phyloP scores from a whole-genome alignment of 2,797 vertebrate genomes.

The Trachops cirrhosus region DNA sequence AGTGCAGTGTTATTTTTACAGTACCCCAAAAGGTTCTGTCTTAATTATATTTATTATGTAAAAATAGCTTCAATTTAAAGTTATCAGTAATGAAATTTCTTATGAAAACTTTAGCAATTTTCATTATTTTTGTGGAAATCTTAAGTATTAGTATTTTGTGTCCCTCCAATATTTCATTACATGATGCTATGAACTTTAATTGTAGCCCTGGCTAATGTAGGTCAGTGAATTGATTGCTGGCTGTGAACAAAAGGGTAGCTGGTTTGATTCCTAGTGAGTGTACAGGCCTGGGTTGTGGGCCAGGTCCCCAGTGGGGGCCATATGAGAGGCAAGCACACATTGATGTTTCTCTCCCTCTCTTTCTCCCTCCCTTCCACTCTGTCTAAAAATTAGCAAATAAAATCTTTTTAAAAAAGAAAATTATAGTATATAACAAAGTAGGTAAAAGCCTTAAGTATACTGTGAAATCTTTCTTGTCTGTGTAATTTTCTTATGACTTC shows the following conservation, averaged over 20 bases:
- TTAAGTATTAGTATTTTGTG: not conserved
- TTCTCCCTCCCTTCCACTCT: too few species aligned
- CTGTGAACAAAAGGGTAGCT: too few species aligned
- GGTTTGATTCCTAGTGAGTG: too few species aligned
- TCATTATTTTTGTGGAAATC: not conserved
- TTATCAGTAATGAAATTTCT: not conserved
- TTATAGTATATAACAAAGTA: not conserved
- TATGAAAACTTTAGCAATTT: not conserved
- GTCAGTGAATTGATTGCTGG: too few species aligned
- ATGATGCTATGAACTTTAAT: conserved; percentile 1
- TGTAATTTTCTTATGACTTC: not conserved
- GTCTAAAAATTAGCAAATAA: too few species aligned
- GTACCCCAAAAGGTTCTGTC: not conserved
- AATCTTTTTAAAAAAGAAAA: too few species aligned
- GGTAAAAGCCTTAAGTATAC: not conserved
- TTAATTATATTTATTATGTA: conserved; percentile 20
- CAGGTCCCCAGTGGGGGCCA: too few species aligned
- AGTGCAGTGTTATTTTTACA: not conserved
- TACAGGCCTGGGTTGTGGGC: too few species aligned
- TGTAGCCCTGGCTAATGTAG: not conserved
- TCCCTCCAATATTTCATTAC: not conserved
- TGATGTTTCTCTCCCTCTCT: too few species aligned
- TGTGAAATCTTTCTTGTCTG: not conserved
- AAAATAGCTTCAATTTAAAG: not conserved
- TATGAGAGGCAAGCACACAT: too few species aligned